Evolutionary conservation across 1,140 invertebrate genomes (phyloP), one percentile per base, ranked within the genome.

Genomic region (Augochlora pura): DNA sequence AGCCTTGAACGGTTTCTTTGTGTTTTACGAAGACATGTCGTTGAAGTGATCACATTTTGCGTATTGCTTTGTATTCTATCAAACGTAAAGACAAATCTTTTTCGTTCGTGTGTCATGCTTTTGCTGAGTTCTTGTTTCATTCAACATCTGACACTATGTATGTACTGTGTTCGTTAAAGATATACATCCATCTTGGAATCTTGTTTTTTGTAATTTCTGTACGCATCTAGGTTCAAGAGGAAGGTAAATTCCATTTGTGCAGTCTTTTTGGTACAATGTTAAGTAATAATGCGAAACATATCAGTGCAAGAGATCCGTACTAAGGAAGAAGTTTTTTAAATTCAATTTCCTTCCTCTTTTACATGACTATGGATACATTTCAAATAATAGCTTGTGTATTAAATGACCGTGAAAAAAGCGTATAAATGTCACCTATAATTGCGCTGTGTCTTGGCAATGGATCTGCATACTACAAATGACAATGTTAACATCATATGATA

Each of bases 401-500:
- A 57, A 72, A 72, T 72, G 76, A 78, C 69, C 23, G 46, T 42
- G 3, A 16, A 52, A 39, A 77, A 77, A 78, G 23, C 76, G 76
- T 72, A 72, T 72, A 78, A 78, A 78, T 78, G 76, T 78, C 76
- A 78, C 76, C 76, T 78, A 78, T 78, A 4, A 78, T 78, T 78
- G 76, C 76, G 12, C 25, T 68, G 14, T 59, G 23, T 46, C n/a
- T 7, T 18, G 39, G 68, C 63, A 39, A 10, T 42, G 23, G 39
- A 46, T 77, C 21, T 62, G 21, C 10, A 16, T 18, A 60, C 64
- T 18, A 32, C 32, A 71, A 57, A 42, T 14, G 23, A 8, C 25
- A 7, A 23, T n/a, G 62, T 62, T 64, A n/a, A 32, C 39, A 72
- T 46, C 42, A 49, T 71, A 54, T 14, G 8, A 69, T 3, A 18